Percentiles rank a stretch among this genome's conserved stretches.
phyloP scores from a whole-genome alignment of 2,113 vertebrate species.

The Phasianus colchicus region DNA sequence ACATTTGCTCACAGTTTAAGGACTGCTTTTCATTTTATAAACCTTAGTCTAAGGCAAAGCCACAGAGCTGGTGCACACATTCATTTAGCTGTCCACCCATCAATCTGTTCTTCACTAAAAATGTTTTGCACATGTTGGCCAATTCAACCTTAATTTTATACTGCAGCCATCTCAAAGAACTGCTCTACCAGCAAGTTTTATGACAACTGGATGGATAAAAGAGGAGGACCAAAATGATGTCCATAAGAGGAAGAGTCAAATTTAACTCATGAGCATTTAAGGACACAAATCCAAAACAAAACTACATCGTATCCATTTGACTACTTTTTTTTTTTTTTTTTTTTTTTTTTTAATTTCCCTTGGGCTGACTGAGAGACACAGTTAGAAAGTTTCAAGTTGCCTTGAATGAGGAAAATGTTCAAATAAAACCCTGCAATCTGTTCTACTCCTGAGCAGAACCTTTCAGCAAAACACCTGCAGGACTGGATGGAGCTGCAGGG shows the following conservation, averaged over 20 bases:
- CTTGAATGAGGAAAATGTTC: neutral
- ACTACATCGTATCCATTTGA: too few species aligned
- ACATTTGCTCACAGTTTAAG: neutral
- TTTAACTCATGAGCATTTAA: neutral
- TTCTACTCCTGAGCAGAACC: neutral
- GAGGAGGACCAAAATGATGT: neutral
- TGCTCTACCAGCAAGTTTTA: neutral
- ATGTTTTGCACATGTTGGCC: neutral
- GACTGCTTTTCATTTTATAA: neutral
- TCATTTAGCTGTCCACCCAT: neutral
- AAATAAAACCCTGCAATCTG: neutral
- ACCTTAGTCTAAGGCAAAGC: neutral
- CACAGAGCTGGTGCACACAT: neutral
- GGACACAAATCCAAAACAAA: neutral
- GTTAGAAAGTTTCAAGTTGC: neutral
- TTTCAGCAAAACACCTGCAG: neutral
- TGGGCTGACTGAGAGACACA: neutral
- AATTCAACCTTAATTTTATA: neutral
- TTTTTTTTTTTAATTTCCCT: neutral
- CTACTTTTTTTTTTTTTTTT: neutral
- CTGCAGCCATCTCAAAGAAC: neutral
- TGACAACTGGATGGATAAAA: neutral
- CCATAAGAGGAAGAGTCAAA: neutral
- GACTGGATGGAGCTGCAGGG: neutral
- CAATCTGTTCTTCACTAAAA: neutral